Base-by-base conservation (phyloP, 1,140 invertebrate species). In the Trialeurodes vaporariorum region DNA sequence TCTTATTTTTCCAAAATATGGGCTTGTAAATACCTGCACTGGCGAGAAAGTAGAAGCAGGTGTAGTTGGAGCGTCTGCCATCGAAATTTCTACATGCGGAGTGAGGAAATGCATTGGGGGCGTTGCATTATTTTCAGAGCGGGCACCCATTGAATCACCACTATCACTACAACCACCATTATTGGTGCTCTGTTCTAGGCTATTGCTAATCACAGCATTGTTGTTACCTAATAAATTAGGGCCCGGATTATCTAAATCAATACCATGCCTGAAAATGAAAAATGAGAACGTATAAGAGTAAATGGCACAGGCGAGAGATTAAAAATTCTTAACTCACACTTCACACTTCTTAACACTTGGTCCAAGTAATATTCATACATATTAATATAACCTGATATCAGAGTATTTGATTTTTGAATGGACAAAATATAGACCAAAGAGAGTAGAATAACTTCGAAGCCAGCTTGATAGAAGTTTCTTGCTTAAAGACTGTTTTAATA, bases 61-160 rank as follows among this genome's bases (percentile, higher is more conserved):
- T 24, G 75, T 73, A 59, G 72, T 71, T 17, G 77, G 76, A 17
- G 82, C 77, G 76, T 91, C 90, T 67, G 88, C 85, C 83, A 91
- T 90, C 40, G 90, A 92, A 79, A 93, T 93, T 80, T 93, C 91
- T 25, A 93, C 90, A 72, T 93, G 91, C 17, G 91, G 91, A 40
- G 90, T 92, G 23, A 93, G 81, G 76, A 92, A 93, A 78, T 93
- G 91, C 87, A 92, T 92, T 0, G 91, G 91, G 1, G 90, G 89
- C 59, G 91, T 91, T 17, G 87, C 88, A 76, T 91, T 91, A 73
- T 91, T 89, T 22, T 87, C 83, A 0, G 88, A 90, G 68, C 89
- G 80, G 70, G 87, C 86, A 24, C 72, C 73, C 65, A 83, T 87
- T 66, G 86, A 88, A 67, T 92, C 89, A 0, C 88, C 89, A 70